These are phyloP conservation scores for Apoda limacodes DNA, from an alignment of 2,888 invertebrate species.

Conservation along the genomic window DNA sequence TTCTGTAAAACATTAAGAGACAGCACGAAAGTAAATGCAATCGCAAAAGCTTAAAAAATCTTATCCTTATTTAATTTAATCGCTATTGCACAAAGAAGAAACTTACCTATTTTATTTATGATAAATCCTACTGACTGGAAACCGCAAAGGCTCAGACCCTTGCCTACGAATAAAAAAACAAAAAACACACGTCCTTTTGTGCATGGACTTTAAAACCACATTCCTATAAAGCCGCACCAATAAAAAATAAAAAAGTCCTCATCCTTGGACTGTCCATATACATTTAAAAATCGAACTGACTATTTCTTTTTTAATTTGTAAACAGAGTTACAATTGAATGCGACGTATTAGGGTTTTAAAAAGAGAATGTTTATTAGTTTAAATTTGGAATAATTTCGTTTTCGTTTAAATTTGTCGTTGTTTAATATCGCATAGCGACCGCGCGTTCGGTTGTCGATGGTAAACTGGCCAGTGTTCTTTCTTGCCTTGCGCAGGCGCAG, in stretches of 20 bases:
- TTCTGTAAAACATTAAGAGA: neutral
- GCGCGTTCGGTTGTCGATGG: conserved; percentile 47
- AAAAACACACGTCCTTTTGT: conserved; percentile 48
- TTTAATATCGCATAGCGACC: conserved; percentile 58
- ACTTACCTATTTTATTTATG: too few species aligned
- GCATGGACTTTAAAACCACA: conserved; percentile 47
- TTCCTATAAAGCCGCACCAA: conserved; percentile 37
- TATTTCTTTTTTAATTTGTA: neutral
- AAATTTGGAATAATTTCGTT: conserved; percentile 35
- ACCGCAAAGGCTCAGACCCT: conserved; percentile 34
- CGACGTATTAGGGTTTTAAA: too few species aligned
- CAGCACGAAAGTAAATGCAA: too few species aligned
- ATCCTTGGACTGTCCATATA: conserved; percentile 38
- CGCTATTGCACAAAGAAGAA: too few species aligned
- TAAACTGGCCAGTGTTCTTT: conserved; percentile 28
- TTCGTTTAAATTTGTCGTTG: conserved; percentile 46
- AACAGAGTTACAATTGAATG: too few species aligned
- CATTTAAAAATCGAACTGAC: conserved; percentile 10
- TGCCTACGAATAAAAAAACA: conserved; percentile 40
- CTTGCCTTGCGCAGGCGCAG: conserved; percentile 14
- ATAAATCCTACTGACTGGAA: conserved; percentile 27
- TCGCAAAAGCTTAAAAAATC: neutral
- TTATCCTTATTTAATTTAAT: too few species aligned
- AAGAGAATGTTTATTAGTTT: conserved; percentile 17
- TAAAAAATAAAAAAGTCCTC: conserved; percentile 33